Base-by-base conservation (phyloP, 2,797 vertebrate species). In the Falco columbarius region DNA sequence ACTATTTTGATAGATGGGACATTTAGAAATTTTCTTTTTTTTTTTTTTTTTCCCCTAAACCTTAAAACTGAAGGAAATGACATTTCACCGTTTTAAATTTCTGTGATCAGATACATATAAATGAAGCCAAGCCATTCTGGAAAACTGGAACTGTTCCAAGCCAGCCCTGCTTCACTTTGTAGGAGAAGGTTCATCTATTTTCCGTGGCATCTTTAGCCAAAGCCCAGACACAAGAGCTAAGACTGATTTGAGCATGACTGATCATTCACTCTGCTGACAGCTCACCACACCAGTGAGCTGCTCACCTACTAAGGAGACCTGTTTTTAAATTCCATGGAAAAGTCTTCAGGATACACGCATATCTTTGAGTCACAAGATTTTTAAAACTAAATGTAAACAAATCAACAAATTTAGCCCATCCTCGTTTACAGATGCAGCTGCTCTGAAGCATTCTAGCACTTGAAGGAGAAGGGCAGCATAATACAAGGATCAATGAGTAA, bases 1-100 rank as follows among this genome's bases (percentile, higher is more conserved):
- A 38, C 67, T 68, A n/a, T 84, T 84, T 94, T 95, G 91, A 96
- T 65, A 89, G 40, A 93, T 66, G 46, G 74, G 84, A 82, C 74
- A 85, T 93, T 38, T 38, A 38, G 36, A 38, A 38, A 38, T 67
- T 46, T 47, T 46, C 58, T 51, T 42, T 4, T 12, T 12, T 12
- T 46, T 18, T 42, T 42, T 42, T 42, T 42, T 3, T 14, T n/a
- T n/a, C 9, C 5, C 1, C 21, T 34, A 67, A 77, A 62, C 5
- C 24, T 82, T 22, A 46, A 46, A 46, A 65, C 27, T 83, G 68
- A 86, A 92, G 70, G 80, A 95, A 90, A 80, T 90, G 79, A 30
- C 63, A 94, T 95, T 89, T 89, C 18, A 36, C 51, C 51, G 34
- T 29, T 81, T 93, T 79, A 74, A 51, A 72, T 91, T 54, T 66